Conservation (phyloP, 2,888 invertebrate species). For the Pemphredon lugubris region DNA sequence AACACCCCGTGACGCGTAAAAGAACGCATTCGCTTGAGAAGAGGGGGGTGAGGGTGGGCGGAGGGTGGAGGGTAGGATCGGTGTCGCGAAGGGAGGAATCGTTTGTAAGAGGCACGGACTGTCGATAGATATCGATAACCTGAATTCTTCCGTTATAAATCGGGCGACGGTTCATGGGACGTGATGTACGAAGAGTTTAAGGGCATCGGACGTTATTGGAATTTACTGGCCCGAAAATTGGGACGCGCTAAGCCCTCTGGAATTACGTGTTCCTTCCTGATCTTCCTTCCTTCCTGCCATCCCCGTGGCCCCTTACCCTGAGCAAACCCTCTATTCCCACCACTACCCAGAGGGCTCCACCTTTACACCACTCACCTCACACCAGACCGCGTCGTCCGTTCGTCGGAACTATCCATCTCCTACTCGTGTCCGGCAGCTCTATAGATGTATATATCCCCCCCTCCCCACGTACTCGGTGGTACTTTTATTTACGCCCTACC, state of each 20-base stretch:
- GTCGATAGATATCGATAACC: conserved; percentile 72
- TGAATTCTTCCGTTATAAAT: conserved; percentile 75
- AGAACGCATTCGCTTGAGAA: too few relatives aligned
- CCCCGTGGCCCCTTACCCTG: conserved; percentile 29
- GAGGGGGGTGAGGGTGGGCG: too few relatives aligned
- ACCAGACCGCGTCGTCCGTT: conserved; percentile 25
- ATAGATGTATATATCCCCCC: background rate
- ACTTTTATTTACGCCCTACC: background rate
- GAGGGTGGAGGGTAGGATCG: too few relatives aligned
- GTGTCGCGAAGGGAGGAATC: too few relatives aligned
- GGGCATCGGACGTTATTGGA: conserved; percentile 76
- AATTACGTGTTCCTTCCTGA: conserved; percentile 63
- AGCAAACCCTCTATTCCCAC: conserved; percentile 40
- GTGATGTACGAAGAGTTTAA: conserved; percentile 77
- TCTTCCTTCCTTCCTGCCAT: conserved; percentile 50
- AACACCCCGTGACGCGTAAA: too few relatives aligned
- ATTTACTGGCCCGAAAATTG: conserved; percentile 78
- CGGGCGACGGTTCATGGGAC: conserved; percentile 61
- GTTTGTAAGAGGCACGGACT: conserved; percentile 22
- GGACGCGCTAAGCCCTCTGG: conserved; percentile 69
- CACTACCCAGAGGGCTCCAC: conserved; percentile 31
- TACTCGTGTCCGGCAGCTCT: background rate
- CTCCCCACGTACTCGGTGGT: background rate
- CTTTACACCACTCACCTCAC: conserved; percentile 34
- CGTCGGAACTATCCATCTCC: conserved; percentile 36